Evolutionary conservation across 1,140 invertebrate genomes (phyloP), one percentile per base, ranked within the genome.

Genomic region (Drosophila oshimai): DNA sequence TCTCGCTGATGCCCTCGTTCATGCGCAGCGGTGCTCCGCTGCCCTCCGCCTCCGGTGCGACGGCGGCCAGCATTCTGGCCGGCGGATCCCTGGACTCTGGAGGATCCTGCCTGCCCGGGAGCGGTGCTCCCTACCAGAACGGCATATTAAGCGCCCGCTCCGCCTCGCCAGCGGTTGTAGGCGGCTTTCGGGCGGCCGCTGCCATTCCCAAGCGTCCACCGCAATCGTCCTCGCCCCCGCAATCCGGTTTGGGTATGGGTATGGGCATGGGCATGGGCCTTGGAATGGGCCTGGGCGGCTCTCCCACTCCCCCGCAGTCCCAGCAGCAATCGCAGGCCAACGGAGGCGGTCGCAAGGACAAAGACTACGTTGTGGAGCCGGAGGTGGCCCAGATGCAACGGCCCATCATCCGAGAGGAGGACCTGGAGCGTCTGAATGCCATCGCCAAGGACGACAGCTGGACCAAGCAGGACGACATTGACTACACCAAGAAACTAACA

Each of bases 401-500:
- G 42, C 96, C 97, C 28, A 98, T 99, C 41, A 97, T 99, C 39
- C 96, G 96, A 60, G 96, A 98, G 81, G 97, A 98, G 90, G 97
- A 98, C 91, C 93, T 99, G 50, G 96, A 95, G 77, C 95, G 95
- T 55, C 96, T 98, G 93, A 97, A 98, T 92, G 96, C 98, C 86
- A 96, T 98, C 62, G 94, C 96, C 26, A 94, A 95, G 77, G 96
- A 97, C 88, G 95, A 96, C 75, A 96, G 97, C 47, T 99, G 98
- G 98, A 95, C 96, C 18, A 94, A 95, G 64, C 95, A 97, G 67
- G 97, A 97, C 91, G 97, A 98, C 90, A 97, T 98, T 89, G 97
- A 98, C 92, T 99, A 98, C 91, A 97, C 97, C 93, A 96, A 98
- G 92, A 98, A 98, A 92, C 92, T 99, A 68, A 95, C 96, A 58